A percentile compares a stretch with the other conserved stretches of the same genome.
These are phyloP conservation scores for Hippocampus guttulatus DNA, from an alignment of 2,113 vertebrate genomes.

Conservation along the genomic window DNA sequence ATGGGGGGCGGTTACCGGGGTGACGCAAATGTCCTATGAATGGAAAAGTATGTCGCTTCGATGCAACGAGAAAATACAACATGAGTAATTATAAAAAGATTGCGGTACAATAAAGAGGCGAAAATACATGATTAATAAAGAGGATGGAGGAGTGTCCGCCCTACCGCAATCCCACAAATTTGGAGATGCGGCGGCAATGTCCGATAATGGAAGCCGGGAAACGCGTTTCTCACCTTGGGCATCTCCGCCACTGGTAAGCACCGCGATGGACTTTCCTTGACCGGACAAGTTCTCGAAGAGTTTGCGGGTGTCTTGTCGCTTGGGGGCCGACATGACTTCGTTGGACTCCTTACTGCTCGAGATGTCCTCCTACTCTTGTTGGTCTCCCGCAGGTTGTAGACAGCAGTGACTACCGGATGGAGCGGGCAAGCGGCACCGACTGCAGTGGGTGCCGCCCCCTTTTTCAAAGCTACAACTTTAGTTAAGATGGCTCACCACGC, in stretches of 20 bases:
- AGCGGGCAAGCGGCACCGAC: slow-evolving; percentile 5
- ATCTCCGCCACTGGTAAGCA: slow-evolving; percentile 93
- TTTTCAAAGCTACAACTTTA: not conserved
- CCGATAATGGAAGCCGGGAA: slow-evolving; percentile 16
- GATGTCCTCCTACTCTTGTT: no score
- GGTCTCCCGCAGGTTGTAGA: no score
- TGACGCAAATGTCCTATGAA: not conserved
- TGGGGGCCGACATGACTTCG: slow-evolving; percentile 48
- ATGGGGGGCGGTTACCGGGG: not conserved
- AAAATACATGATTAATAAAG: no score
- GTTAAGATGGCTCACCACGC: fast-evolving
- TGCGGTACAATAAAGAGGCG: no score
- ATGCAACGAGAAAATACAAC: no score
- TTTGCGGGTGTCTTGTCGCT: slow-evolving; percentile 71
- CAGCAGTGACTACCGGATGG: not conserved
- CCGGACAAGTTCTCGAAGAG: slow-evolving; percentile 88
- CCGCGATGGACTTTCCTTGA: slow-evolving; percentile 83
- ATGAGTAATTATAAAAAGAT: not conserved
- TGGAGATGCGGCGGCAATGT: not conserved
- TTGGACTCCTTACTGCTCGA: not conserved
- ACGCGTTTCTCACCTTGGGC: slow-evolving; percentile 80
- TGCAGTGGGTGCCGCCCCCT: slow-evolving; percentile 47
- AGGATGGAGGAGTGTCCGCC: no score
- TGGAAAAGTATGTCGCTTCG: not conserved
- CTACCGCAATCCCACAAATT: not conserved